These are phyloP conservation scores for Halcyon malimbica DNA, from an alignment of 2,113 vertebrate genomes.

Conservation along the genomic window DNA sequence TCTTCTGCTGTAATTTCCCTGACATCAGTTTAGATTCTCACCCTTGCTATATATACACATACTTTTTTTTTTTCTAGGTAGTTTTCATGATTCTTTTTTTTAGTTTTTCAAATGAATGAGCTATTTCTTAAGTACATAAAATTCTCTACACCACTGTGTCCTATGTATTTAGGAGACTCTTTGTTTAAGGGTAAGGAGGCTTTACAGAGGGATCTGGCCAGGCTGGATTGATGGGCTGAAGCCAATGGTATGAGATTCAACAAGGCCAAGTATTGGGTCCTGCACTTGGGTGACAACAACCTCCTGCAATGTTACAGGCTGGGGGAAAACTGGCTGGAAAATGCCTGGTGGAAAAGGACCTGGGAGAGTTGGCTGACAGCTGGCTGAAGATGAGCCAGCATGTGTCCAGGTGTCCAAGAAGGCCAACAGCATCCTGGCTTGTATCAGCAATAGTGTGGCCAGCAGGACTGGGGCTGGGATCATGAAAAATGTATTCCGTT, in stretches of 20 bases:
- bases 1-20: constrained; percentile 11
- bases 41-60: not conserved
- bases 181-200: too few relatives aligned
- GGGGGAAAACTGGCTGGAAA: too few relatives aligned
- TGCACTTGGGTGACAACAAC: not conserved
- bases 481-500: not conserved
- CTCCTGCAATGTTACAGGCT: not conserved
- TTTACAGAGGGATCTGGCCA: not conserved
- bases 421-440: not conserved
- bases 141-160: not conserved
- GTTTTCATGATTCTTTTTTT: not conserved
- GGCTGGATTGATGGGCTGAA: not conserved
- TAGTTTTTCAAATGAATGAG: constrained; percentile 8
- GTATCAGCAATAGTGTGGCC: not conserved
- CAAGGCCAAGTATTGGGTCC: not conserved
- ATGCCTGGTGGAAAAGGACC: not conserved
- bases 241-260: too few relatives aligned
- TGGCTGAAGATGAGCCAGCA: not conserved
- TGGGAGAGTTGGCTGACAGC: not conserved
- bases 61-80: constrained; percentile 42
- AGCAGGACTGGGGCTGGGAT: not conserved
- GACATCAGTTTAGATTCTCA: constrained; percentile 25
- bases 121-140: not conserved
- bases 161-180: not conserved
- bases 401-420: not conserved